Conservation (phyloP, 2,797 vertebrate genomes). For the Oreonectes daqikongensis region DNA sequence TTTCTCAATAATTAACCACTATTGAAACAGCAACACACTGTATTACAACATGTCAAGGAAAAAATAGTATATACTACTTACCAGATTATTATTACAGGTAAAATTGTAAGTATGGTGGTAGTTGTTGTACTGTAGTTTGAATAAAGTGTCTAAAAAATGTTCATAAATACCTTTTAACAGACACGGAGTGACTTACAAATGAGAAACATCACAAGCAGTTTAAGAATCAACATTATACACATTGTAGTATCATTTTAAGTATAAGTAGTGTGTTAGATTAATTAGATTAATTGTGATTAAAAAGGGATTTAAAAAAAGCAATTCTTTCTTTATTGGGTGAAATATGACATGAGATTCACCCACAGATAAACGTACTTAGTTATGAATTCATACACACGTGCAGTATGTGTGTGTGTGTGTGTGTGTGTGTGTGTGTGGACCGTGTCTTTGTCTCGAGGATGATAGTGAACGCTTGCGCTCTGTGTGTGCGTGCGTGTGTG, state of each 20-base stretch:
- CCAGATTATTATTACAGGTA: no score
- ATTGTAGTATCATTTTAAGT: not conserved
- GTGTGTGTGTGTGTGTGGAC: not conserved
- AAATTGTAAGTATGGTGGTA: no score
- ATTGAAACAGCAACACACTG: no score
- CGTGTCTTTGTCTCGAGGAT: conserved; percentile 21
- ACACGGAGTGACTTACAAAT: no score
- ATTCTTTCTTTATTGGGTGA: not conserved
- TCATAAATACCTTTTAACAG: no score
- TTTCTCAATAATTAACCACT: no score
- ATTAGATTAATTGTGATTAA: not conserved
- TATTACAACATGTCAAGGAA: no score
- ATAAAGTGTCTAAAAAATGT: no score
- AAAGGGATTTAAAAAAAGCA: not conserved
- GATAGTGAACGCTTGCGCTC: not conserved
- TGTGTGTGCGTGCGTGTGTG: not conserved
- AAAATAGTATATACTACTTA: no score
- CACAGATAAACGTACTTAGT: not conserved
- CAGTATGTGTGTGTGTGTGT: not conserved
- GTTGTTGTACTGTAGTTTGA: no score
- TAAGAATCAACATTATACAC: not conserved
- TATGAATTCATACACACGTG: not conserved
- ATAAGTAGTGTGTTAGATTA: not conserved
- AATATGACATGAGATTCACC: not conserved
- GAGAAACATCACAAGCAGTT: no score